phyloP scores from a whole-genome alignment of 2,797 vertebrate genomes.

The Micrastur ruficollis region DNA sequence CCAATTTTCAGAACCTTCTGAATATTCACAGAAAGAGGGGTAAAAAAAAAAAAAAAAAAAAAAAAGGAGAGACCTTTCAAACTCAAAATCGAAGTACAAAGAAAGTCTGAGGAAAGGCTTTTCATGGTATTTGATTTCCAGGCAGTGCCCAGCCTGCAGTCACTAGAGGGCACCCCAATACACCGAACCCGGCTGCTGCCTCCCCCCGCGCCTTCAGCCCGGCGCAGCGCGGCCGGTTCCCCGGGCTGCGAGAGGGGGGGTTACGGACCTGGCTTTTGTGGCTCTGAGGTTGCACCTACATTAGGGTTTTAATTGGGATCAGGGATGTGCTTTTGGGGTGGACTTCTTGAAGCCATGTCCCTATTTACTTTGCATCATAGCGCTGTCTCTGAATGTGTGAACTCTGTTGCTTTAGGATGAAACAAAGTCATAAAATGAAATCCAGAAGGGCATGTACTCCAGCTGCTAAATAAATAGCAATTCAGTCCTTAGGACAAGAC shows the following conservation, averaged over 20 bases:
- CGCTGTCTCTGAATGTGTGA: neutral
- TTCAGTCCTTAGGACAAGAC: neutral
- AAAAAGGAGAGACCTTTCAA: neutral
- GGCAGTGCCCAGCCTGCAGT: accelerated
- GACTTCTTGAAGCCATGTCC: accelerated
- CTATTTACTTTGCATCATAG: accelerated
- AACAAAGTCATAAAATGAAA: neutral
- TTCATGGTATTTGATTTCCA: accelerated
- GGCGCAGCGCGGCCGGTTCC: no score
- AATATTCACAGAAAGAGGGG: neutral
- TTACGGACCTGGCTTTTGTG: accelerated
- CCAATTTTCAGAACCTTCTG: neutral
- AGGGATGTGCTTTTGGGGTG: accelerated
- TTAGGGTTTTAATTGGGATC: accelerated
- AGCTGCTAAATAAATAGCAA: neutral
- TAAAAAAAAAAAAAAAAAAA: neutral
- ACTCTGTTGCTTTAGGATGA: neutral
- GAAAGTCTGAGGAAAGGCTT: accelerated
- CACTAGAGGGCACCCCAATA: conserved; percentile 48
- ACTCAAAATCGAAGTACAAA: accelerated
- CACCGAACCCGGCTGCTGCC: neutral
- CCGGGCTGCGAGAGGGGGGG: accelerated
- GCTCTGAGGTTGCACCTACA: accelerated
- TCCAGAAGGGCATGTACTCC: neutral
- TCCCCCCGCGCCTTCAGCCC: neutral